These are phyloP conservation scores for Haliclystus octoradiatus DNA, from an alignment of 30 jellyfish, hydroid and myxozoan genomes.

Conservation along the genomic window DNA sequence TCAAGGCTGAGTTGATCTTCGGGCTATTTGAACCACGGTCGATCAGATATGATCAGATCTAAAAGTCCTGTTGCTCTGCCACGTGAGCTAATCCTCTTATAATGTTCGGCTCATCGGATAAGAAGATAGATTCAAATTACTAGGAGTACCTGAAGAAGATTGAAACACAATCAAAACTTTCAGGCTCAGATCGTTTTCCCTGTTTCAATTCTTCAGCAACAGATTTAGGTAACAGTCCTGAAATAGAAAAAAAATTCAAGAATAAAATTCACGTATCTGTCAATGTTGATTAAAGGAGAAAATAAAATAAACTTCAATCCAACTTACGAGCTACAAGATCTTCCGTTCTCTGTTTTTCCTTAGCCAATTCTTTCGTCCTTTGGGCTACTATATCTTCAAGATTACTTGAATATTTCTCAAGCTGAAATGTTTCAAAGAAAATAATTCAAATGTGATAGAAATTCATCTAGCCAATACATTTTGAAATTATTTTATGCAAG, in stretches of 20 bases:
- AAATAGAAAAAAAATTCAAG: not conserved
- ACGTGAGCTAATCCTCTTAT: too few species aligned
- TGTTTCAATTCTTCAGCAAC: constrained; percentile 87
- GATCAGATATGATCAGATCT: too few species aligned
- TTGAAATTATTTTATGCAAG: not conserved
- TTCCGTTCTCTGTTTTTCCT: constrained; percentile 76
- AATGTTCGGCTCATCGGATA: too few species aligned
- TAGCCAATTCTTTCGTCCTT: constrained; percentile 64
- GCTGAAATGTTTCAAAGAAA: constrained; percentile 8
- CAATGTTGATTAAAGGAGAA: not conserved
- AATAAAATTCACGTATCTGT: not conserved
- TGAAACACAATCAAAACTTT: constrained; percentile 60
- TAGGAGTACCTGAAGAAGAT: constrained; percentile 61
- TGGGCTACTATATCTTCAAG: constrained; percentile 76
- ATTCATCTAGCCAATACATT: not conserved
- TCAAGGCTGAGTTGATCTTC: too few species aligned
- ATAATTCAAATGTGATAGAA: not conserved
- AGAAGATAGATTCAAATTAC: too few species aligned
- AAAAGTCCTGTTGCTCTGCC: too few species aligned
- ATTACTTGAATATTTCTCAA: constrained; percentile 75
- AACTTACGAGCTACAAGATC: constrained; percentile 84
- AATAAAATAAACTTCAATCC: not conserved
- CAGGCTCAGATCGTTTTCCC: constrained; percentile 90
- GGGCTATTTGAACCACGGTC: too few species aligned
- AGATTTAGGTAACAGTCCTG: constrained; percentile 76